Percentiles rank a stretch among this genome's conserved stretches.
phyloP scores from a whole-genome alignment of 2,113 vertebrate species.

The Hippocampus comes region DNA sequence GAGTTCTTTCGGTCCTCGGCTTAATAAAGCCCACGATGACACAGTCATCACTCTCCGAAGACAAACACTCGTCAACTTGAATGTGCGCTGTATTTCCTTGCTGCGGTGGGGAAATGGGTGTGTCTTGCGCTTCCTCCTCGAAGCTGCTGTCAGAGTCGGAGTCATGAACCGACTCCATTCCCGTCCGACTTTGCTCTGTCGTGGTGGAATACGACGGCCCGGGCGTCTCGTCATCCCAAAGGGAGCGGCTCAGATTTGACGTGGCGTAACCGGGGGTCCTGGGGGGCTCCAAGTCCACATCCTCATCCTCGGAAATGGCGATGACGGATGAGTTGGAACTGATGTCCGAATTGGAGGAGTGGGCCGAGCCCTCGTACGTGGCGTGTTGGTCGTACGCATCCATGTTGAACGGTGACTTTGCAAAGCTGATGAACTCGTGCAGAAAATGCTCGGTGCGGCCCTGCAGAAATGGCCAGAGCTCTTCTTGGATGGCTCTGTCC shows the following conservation, averaged over 20 bases:
- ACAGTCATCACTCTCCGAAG: conserved; percentile 81
- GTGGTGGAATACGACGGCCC: conserved; percentile 80
- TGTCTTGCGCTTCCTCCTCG: conserved; percentile 58
- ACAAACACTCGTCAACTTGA: conserved; percentile 45
- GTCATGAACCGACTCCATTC: conserved; percentile 69
- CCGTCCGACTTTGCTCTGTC: conserved; percentile 65
- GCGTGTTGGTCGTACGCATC: conserved; percentile 90
- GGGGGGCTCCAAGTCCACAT: conserved; percentile 41
- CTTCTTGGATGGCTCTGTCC: conserved; percentile 80
- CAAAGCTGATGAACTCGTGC: conserved; percentile 92
- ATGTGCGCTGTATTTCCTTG: conserved; percentile 32
- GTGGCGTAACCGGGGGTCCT: conserved; percentile 52
- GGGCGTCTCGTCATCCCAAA: conserved; percentile 95
- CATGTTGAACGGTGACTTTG: conserved; percentile 90
- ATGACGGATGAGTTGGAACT: conserved; percentile 85
- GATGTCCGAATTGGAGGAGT: conserved; percentile 82
- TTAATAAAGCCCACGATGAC: conserved; percentile 89
- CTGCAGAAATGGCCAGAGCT: conserved; percentile 86
- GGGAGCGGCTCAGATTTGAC: conserved; percentile 70
- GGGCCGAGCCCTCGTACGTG: conserved; percentile 85
- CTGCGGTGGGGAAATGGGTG: conserved; percentile 29
- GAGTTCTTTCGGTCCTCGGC: conserved; percentile 84
- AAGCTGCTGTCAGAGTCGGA: conserved; percentile 81
- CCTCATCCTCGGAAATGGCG: conserved; percentile 84
- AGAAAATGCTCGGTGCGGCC: conserved; percentile 90